A percentile compares a stretch with the other conserved stretches of the same genome.
phyloP scores from a whole-genome alignment of 2,888 invertebrate species.

The Thalpophila matura region DNA sequence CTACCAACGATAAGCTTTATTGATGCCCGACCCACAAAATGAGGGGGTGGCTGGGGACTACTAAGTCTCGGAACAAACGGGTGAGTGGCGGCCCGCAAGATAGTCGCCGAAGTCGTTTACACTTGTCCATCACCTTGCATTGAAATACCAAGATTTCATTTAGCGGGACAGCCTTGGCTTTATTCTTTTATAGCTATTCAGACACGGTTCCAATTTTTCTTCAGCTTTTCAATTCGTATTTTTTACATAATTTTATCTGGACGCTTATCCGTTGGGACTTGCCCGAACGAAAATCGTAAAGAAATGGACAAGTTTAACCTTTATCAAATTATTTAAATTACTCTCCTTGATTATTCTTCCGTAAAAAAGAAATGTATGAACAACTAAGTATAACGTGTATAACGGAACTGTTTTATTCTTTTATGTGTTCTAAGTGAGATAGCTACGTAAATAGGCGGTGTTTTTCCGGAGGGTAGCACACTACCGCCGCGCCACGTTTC shows the following conservation, averaged over 20 bases:
- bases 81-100: slow-evolving; percentile 35
- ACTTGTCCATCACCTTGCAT: slow-evolving; percentile 47
- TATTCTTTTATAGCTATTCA: slow-evolving; percentile 17
- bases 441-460: slow-evolving; percentile 26
- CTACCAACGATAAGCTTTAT: slow-evolving; percentile 67
- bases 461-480: slow-evolving; percentile 38
- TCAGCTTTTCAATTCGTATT: neutral
- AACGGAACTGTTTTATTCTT: slow-evolving; percentile 29
- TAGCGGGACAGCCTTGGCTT: slow-evolving; percentile 12
- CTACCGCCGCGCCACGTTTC: slow-evolving; percentile 33
- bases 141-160: slow-evolving; percentile 50
- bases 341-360: slow-evolving; percentile 4
- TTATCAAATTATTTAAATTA: slow-evolving; percentile 5
- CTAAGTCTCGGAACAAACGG: slow-evolving; percentile 43
- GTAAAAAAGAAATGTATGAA: slow-evolving; percentile 26
- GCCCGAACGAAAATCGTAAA: slow-evolving; percentile 8
- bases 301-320: slow-evolving; percentile 8
- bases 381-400: no score
- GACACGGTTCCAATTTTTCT: neutral
- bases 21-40: slow-evolving; percentile 67
- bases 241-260: neutral
- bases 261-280: neutral
- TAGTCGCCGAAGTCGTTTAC: slow-evolving; percentile 48
- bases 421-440: slow-evolving; percentile 18
- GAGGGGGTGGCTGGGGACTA: slow-evolving; percentile 51